Base-by-base conservation (phyloP, 2,797 vertebrate genomes). In the Cercopithecus diana region DNA sequence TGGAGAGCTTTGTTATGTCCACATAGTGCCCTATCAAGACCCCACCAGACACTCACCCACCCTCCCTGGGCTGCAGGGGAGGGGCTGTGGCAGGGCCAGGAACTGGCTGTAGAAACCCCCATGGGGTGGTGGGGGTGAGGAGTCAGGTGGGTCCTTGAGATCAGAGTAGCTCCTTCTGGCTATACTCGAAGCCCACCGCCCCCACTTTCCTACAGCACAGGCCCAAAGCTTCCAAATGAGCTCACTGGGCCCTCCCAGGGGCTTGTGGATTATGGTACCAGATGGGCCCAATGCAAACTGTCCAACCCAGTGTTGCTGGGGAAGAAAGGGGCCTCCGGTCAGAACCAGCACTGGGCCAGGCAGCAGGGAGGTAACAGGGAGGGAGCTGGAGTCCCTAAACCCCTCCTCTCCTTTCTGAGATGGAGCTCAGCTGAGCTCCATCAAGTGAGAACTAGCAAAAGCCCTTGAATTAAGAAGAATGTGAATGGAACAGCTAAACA, bases 401-500 rank as follows among this genome's bases (percentile, higher is more conserved):
- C 39, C 77, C 50, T 76, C 28, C 28, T 75, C 28, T 86, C 70
- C 48, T 50, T 17, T 50, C 48, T 50, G 15, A 50, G 48, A 50
- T 50, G 48, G 48, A 50, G 48, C 80, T 95, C 52, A 33, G 20
- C 81, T 72, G 70, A 96, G 30, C 28, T 67, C n/a, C 75, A 96
- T 92, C 67, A 91, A 80, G 15, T 84, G 58, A 93, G 39, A 88
- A 77, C 76, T 88, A 85, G 58, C 76, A 87, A 91, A 97, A 93
- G 84, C 75, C 94, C 88, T 96, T 80, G 84, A 96, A 95, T 70
- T 86, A 86, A 89, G 83, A 97, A 91, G 84, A 95, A 72, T 95
- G 82, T 93, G 58, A 93, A 86, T 90, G 73, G 58, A 97, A 88
- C 73, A 95, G 88, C 84, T 70, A 95, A 93, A 64, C 48, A 5